Percentiles rank a stretch among this genome's conserved stretches.
Conservation (phyloP, 1,140 invertebrate species). For the Drosophila paulistorum region DNA sequence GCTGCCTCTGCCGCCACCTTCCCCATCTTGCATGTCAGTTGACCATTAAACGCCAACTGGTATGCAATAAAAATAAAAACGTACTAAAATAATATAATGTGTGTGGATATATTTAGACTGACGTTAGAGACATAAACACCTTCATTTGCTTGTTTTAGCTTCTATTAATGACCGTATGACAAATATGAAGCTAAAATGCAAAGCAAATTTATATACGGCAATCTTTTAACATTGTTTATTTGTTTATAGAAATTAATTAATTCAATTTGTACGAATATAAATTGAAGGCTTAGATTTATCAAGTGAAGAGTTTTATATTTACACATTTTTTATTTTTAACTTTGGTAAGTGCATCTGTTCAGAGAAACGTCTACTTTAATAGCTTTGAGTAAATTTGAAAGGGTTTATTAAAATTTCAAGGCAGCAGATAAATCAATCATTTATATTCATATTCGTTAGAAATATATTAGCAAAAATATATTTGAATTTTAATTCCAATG, state of each 20-base stretch:
- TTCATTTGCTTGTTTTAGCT: conserved; percentile 17
- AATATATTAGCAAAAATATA: too few species aligned
- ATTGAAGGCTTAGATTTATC: neutral
- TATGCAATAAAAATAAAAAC: conserved; percentile 58
- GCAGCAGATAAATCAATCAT: too few species aligned
- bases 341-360: too few species aligned
- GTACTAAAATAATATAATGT: conserved; percentile 41
- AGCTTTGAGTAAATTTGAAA: too few species aligned
- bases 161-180: conserved; percentile 5
- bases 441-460: too few species aligned
- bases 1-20: neutral
- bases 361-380: too few species aligned
- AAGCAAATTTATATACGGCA: neutral
- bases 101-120: conserved; percentile 50
- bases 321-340: neutral
- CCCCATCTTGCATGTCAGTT: conserved; percentile 50
- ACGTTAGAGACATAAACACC: conserved; percentile 62
- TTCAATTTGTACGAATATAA: neutral
- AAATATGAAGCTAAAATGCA: neutral
- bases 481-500: too few species aligned
- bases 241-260: neutral
- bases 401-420: too few species aligned
- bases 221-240: neutral
- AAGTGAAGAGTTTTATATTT: neutral
- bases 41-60: conserved; percentile 62